Percentiles rank a stretch among this genome's conserved stretches.
phyloP scores from a whole-genome alignment of 2,888 invertebrate genomes.

The Lampropteryx suffumata region DNA sequence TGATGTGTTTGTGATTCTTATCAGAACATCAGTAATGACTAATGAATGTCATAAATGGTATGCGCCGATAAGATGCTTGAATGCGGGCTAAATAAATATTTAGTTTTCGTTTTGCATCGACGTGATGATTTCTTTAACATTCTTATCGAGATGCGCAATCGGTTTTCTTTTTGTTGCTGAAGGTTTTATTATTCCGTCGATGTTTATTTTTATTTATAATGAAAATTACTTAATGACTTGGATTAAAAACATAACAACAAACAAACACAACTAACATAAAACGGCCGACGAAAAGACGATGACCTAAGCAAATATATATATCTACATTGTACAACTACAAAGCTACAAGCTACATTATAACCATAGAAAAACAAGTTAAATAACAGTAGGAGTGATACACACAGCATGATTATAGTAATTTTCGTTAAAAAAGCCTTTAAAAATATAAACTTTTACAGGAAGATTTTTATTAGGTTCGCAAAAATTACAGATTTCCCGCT shows the following conservation, averaged over 20 bases:
- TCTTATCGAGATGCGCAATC: slow-evolving; percentile 1
- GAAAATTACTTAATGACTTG: too few species aligned
- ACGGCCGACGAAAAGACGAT: too few species aligned
- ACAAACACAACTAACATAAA: too few species aligned
- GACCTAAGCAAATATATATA: too few species aligned
- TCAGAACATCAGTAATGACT: slow-evolving; percentile 1
- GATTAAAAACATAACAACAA: too few species aligned
- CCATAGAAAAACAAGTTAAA: too few species aligned
- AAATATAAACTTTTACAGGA: slow-evolving; percentile 5
- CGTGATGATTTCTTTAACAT: slow-evolving; percentile 8
- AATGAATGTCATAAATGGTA: slow-evolving; percentile 44
- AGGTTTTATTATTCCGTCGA: too few species aligned
- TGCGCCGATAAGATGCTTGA: slow-evolving; percentile 43
- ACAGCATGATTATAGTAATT: slow-evolving; percentile 5
- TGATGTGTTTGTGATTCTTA: slow-evolving; percentile 2
- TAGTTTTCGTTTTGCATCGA: slow-evolving; percentile 3
- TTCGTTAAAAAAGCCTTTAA: slow-evolving; percentile 1
- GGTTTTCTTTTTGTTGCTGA: neutral
- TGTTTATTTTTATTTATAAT: too few species aligned
- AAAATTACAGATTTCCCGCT: slow-evolving; percentile 39
- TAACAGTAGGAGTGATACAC: neutral
- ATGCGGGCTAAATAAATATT: slow-evolving; percentile 28
- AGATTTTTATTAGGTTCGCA: slow-evolving; percentile 11
- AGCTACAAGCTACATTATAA: too few species aligned
- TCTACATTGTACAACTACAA: too few species aligned